phyloP scores from a whole-genome alignment of 2,888 invertebrate genomes.

The Drosophila pullipes region DNA sequence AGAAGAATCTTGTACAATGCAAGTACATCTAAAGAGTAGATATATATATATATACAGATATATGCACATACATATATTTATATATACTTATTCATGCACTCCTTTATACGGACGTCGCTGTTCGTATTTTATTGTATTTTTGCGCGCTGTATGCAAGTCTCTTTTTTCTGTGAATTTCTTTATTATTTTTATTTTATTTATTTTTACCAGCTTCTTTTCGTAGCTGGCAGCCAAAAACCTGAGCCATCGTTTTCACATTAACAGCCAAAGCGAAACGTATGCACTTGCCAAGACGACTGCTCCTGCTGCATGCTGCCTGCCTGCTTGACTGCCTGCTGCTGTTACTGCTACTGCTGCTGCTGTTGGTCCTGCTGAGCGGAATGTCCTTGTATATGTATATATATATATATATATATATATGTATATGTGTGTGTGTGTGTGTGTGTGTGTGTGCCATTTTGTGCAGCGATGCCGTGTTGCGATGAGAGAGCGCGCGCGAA shows the following conservation, averaged over 20 bases:
- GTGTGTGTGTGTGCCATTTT: conserved; percentile 7
- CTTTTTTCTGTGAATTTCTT: conserved; percentile 49
- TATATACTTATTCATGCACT: conserved; percentile 33
- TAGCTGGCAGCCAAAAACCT: conserved; percentile 70
- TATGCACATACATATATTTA: conserved; percentile 19
- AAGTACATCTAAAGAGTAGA: conserved; percentile 40
- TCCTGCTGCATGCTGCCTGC: conserved; percentile 5
- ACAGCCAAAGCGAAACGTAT: conserved; percentile 80
- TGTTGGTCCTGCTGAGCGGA: conserved; percentile 9
- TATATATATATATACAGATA: conserved; percentile 6
- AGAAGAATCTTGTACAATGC: conserved; percentile 69
- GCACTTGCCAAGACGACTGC: conserved; percentile 71
- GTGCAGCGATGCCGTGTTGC: conserved; percentile 29
- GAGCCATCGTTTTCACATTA: conserved; percentile 82
- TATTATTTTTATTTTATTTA: conserved; percentile 43
- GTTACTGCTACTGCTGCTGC: not conserved
- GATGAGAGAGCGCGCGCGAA: conserved; percentile 58
- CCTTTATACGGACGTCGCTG: conserved; percentile 37
- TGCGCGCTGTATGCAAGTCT: conserved; percentile 55
- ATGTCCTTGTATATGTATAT: conserved; percentile 52
- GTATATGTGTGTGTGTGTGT: not conserved
- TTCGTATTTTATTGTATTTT: conserved; percentile 59
- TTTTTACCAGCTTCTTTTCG: conserved; percentile 37
- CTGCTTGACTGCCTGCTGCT: not conserved
- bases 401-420: not conserved